Percentiles rank a stretch among this genome's conserved stretches.
Evolutionary conservation across 2,888 invertebrate genomes (phyloP).

Genomic region (Antheraea yamamai): DNA sequence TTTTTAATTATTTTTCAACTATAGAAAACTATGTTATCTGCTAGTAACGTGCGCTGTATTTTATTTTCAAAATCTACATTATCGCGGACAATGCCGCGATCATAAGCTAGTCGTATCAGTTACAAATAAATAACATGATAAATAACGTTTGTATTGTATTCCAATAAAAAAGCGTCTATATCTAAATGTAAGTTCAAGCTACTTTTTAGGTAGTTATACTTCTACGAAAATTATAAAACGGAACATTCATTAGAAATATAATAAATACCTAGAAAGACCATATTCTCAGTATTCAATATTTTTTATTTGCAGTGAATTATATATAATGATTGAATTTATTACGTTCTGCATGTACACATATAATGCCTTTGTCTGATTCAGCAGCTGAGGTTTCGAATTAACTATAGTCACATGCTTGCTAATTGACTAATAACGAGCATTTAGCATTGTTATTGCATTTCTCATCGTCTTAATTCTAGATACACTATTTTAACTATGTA

Average conservation of each 20-base stretch:
- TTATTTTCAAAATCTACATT: too few species aligned
- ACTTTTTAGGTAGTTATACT: neutral
- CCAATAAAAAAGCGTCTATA: too few species aligned
- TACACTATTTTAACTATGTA: constrained; percentile 4
- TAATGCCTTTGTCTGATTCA: constrained; percentile 18
- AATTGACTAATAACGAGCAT: constrained; percentile 60
- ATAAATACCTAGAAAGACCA: neutral
- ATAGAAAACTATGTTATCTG: too few species aligned
- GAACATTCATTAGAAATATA: neutral
- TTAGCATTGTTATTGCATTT: constrained; percentile 58
- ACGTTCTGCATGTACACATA: neutral
- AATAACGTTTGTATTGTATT: neutral
- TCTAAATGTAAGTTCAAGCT: too few species aligned
- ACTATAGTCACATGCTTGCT: constrained; percentile 52
- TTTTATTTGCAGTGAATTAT: neutral
- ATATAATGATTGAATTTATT: neutral
- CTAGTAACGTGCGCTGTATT: too few species aligned
- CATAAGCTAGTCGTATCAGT: neutral
- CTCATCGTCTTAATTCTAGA: constrained; percentile 37
- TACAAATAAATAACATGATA: neutral
- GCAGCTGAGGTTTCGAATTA: constrained; percentile 50
- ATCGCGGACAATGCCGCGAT: too few species aligned
- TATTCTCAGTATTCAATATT: neutral
- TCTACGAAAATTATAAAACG: neutral
- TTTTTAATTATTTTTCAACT: too few species aligned